These are phyloP conservation scores for Platynereis dumerilii DNA, from an alignment of 2,888 invertebrate genomes.

Conservation along the genomic window DNA sequence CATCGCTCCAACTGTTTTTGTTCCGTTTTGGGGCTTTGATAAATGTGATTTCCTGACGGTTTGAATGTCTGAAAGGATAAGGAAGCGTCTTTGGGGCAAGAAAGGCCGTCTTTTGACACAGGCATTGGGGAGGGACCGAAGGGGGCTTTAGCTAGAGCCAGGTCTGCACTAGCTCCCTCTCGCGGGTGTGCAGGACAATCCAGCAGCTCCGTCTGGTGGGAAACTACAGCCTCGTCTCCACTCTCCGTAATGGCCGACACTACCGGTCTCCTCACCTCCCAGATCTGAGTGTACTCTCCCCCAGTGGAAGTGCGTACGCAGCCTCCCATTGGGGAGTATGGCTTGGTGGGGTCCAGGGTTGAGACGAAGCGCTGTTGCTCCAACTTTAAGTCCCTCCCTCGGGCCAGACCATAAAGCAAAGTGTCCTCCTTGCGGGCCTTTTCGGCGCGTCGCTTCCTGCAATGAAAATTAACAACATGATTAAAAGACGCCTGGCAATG, in stretches of 20 bases:
- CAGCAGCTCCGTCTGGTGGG: constrained; percentile 6
- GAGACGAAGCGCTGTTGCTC: constrained; percentile 12
- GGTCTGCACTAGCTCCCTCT: not conserved
- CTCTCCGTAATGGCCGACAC: constrained; percentile 8
- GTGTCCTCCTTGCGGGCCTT: constrained; percentile 18
- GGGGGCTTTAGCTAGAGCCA: not conserved
- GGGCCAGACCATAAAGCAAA: constrained; percentile 17
- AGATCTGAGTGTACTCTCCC: constrained; percentile 24
- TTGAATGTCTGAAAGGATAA: constrained; percentile 18
- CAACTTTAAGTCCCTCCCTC: constrained; percentile 15
- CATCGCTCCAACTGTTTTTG: not conserved
- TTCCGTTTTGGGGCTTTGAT: constrained; percentile 16
- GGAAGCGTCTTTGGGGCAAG: not conserved
- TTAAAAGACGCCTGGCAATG: no score
- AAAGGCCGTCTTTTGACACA: not conserved
- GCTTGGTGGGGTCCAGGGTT: constrained; percentile 18
- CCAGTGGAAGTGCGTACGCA: constrained; percentile 11
- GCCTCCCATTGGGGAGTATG: constrained; percentile 18
- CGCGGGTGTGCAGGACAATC: not conserved
- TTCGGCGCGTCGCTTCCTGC: constrained; percentile 15
- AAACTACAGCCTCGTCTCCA: constrained; percentile 9
- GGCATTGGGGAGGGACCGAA: constrained; percentile 3
- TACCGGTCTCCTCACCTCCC: constrained; percentile 19
- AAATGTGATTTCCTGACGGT: constrained; percentile 20
- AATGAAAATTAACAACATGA: constrained; percentile 2